Percentiles rank a stretch among this genome's conserved stretches.
phyloP scores from a whole-genome alignment of 2,888 invertebrate species.

The Abrostola tripartita region DNA sequence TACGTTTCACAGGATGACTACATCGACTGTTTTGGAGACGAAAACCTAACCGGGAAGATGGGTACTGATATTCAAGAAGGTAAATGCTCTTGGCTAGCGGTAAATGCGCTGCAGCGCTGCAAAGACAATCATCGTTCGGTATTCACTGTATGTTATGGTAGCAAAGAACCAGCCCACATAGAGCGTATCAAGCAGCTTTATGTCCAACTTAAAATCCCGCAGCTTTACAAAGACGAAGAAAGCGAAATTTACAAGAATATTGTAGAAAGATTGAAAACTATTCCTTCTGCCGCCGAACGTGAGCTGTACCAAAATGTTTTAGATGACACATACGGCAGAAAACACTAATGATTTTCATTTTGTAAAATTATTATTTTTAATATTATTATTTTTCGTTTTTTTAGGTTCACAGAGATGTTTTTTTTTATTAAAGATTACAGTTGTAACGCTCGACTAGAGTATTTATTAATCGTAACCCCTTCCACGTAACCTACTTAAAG shows the following conservation, averaged over 20 bases:
- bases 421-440: neutral
- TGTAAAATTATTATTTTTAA: neutral
- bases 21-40: slow-evolving; percentile 95
- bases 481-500: too few species aligned
- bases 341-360: slow-evolving; percentile 22
- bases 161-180: slow-evolving; percentile 89
- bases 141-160: slow-evolving; percentile 92
- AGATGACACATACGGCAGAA: slow-evolving; percentile 90
- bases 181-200: slow-evolving; percentile 77
- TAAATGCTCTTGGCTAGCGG: slow-evolving; percentile 97
- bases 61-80: slow-evolving; percentile 97
- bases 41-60: slow-evolving; percentile 94
- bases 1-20: slow-evolving; percentile 91
- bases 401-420: neutral
- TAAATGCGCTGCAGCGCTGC: slow-evolving; percentile 93
- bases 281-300: slow-evolving; percentile 81
- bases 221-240: slow-evolving; percentile 91
- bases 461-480: too few species aligned
- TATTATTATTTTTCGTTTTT: neutral
- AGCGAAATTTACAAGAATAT: slow-evolving; percentile 92
- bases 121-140: slow-evolving; percentile 88
- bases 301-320: slow-evolving; percentile 92
- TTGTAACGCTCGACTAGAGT: too few species aligned
- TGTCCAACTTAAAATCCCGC: slow-evolving; percentile 91
- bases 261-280: slow-evolving; percentile 63